phyloP scores from a whole-genome alignment of 2,113 vertebrate genomes.

The Elanoides forficatus region DNA sequence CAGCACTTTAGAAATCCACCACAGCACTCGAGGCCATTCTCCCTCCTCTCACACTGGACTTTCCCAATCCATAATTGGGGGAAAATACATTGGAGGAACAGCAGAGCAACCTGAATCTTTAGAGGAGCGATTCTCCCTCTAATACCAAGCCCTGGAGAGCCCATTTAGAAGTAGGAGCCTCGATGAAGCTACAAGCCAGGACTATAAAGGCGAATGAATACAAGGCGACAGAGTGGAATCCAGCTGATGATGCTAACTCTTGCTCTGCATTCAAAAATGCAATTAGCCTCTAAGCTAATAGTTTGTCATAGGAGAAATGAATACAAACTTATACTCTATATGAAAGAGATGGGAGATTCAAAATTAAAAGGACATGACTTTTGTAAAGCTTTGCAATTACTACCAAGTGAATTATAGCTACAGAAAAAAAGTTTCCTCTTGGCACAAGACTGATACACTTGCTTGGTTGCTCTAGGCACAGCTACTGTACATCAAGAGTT shows the following conservation, averaged over 20 bases:
- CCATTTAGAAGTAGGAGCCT: neutral
- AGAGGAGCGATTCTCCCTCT: neutral
- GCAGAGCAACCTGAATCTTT: neutral
- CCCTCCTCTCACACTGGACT: neutral
- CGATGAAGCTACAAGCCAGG: neutral
- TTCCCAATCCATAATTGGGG: neutral
- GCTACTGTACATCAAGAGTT: constrained; percentile 23
- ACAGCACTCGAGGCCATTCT: neutral
- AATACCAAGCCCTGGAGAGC: neutral
- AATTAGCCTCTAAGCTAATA: constrained; percentile 8
- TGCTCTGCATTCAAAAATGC: constrained; percentile 7
- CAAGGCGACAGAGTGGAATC: neutral
- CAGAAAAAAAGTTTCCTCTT: constrained; percentile 22
- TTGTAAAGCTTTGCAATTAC: neutral
- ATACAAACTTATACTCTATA: neutral
- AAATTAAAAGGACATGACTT: neutral
- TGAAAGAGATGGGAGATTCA: constrained; percentile 3
- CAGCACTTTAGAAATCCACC: neutral
- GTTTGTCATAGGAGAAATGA: neutral
- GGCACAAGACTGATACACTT: constrained; percentile 20
- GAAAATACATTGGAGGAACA: neutral
- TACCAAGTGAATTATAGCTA: neutral
- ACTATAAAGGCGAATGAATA: neutral
- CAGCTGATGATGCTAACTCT: neutral
- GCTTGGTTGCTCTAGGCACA: constrained; percentile 37